Conservation (phyloP, 2,113 vertebrate species). For the Nipponia nippon region DNA sequence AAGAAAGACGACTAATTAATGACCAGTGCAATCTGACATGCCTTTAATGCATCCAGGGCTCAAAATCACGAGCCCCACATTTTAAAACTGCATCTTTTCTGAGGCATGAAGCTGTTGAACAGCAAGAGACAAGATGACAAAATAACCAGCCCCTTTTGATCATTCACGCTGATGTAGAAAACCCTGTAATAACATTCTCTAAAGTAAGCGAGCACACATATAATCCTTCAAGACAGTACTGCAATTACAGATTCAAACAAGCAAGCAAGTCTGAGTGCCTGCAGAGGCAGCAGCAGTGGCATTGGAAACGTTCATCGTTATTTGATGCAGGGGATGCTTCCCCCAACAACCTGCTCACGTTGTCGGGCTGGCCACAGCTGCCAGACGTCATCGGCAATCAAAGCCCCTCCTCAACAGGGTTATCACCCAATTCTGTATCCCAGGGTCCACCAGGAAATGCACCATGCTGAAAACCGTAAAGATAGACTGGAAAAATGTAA, state of each 20-base stretch:
- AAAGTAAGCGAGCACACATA: neutral
- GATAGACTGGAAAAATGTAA: conserved; percentile 15
- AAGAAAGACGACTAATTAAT: neutral
- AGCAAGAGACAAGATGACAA: neutral
- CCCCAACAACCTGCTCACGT: neutral
- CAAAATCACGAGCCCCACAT: neutral
- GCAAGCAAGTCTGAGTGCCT: neutral
- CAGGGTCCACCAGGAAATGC: neutral
- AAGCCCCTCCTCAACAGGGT: neutral
- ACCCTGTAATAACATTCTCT: neutral
- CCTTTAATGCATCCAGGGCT: neutral
- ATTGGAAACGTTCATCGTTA: rapidly evolving
- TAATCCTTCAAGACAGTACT: neutral
- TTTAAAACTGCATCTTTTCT: neutral
- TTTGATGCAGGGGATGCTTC: neutral
- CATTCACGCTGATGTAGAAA: neutral
- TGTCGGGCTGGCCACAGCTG: neutral
- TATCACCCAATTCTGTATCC: rapidly evolving
- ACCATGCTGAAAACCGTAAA: neutral
- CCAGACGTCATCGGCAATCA: neutral
- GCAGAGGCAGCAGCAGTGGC: neutral
- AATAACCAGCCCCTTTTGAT: neutral
- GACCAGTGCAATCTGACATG: neutral
- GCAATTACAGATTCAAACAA: neutral
- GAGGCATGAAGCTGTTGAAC: neutral